These are phyloP conservation scores for Rhabdophis nuchalis DNA, from an alignment of 2,797 vertebrate genomes.

Conservation along the genomic window DNA sequence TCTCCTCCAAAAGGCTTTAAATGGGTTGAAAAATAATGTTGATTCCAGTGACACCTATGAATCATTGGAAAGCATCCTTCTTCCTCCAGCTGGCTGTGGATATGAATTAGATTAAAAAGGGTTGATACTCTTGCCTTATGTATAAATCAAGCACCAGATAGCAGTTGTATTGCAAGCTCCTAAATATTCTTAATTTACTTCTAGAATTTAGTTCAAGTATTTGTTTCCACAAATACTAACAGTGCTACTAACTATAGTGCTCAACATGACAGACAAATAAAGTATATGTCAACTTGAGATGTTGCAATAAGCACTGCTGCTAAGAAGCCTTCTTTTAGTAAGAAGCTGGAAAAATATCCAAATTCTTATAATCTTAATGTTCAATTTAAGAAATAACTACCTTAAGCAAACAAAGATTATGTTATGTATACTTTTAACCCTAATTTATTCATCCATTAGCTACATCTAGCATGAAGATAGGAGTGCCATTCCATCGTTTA, in stretches of 20 bases:
- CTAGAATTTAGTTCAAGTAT: slow-evolving; percentile 22
- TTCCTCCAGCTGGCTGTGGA: neutral
- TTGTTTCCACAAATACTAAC: neutral
- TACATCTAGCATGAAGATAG: slow-evolving; percentile 60
- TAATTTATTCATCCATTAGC: slow-evolving; percentile 55
- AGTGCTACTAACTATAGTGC: neutral
- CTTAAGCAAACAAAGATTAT: slow-evolving; percentile 35
- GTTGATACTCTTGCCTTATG: neutral
- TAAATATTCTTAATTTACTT: slow-evolving; percentile 19
- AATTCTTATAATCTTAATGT: slow-evolving; percentile 21
- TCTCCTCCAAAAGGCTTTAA: neutral
- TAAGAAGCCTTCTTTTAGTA: slow-evolving; percentile 40
- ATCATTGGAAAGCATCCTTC: neutral
- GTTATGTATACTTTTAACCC: slow-evolving; percentile 41
- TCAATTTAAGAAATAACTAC: slow-evolving; percentile 40
- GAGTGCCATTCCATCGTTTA: slow-evolving; percentile 55
- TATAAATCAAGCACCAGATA: slow-evolving; percentile 42
- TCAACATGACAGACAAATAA: neutral
- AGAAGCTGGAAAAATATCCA: slow-evolving; percentile 48
- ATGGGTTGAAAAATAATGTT: neutral
- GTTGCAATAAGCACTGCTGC: slow-evolving; percentile 3
- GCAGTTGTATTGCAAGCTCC: slow-evolving; percentile 33
- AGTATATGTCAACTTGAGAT: neutral
- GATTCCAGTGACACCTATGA: neutral
- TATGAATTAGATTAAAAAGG: neutral